phyloP scores from a whole-genome alignment of 2,797 vertebrate genomes.

The Malacoctenus gilli region DNA sequence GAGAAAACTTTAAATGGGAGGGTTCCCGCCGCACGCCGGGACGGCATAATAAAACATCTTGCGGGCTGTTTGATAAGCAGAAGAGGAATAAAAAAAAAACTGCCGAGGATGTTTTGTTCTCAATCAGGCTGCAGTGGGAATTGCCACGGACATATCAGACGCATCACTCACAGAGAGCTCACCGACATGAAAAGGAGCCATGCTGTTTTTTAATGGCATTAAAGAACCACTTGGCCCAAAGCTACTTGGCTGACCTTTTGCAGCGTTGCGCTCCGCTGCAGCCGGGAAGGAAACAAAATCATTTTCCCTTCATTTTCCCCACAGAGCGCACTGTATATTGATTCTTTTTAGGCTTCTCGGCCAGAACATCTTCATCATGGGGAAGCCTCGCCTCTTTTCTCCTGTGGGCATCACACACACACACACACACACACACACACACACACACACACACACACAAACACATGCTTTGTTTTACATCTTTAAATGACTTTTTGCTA shows the following conservation, averaged over 20 bases:
- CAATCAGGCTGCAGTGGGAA: conserved; percentile 42
- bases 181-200: conserved; percentile 27
- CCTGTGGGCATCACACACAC: conserved; percentile 34
- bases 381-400: conserved; percentile 33
- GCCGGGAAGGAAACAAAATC: conserved; percentile 48
- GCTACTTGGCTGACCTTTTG: conserved; percentile 61
- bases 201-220: conserved; percentile 33
- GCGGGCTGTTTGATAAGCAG: conserved; percentile 55
- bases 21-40: conserved; percentile 26
- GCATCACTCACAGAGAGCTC: conserved; percentile 43
- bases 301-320: conserved; percentile 67
- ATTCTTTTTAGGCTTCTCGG: conserved; percentile 66
- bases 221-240: conserved; percentile 44
- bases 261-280: conserved; percentile 50
- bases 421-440: too few species aligned
- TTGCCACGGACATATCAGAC: conserved; percentile 35
- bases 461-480: conserved; percentile 30
- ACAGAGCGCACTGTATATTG: conserved; percentile 64
- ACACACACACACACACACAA: conserved; percentile 31
- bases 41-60: conserved; percentile 42
- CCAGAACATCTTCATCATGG: conserved; percentile 65
- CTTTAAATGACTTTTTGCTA: background rate
- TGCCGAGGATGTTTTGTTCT: conserved; percentile 41
- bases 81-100: too few species aligned
- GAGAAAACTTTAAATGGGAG: conserved; percentile 48